phyloP scores from a whole-genome alignment of 2,888 invertebrate species.

The Temnothorax ravouxi region DNA sequence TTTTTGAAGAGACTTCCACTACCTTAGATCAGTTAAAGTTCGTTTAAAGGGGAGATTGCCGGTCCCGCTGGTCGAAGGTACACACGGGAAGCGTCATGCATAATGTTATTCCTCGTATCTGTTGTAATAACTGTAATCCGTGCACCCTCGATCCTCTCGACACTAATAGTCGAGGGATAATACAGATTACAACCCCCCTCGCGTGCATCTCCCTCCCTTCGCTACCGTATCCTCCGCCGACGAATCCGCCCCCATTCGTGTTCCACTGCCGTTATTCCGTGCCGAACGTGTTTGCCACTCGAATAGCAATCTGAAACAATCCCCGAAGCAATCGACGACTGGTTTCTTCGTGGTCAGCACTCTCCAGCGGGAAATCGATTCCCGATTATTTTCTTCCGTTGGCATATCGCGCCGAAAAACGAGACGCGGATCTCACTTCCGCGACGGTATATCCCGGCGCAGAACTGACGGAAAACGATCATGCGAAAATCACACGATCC shows the following conservation, averaged over 20 bases:
- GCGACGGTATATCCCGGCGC: background rate
- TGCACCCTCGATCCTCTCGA: slow-evolving; percentile 82
- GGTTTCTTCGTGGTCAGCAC: slow-evolving; percentile 78
- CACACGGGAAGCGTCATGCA: slow-evolving; percentile 75
- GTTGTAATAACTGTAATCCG: slow-evolving; percentile 83
- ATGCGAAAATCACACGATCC: background rate
- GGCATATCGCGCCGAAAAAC: slow-evolving; percentile 42
- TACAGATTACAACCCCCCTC: slow-evolving; percentile 84
- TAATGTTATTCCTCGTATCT: slow-evolving; percentile 81
- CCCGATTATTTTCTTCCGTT: slow-evolving; percentile 76
- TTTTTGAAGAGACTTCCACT: background rate
- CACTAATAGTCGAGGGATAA: slow-evolving; percentile 85
- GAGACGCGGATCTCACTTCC: slow-evolving; percentile 9
- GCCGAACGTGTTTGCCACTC: slow-evolving; percentile 82
- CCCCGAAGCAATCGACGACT: slow-evolving; percentile 78
- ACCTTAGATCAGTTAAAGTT: slow-evolving; percentile 55
- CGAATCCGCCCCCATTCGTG: slow-evolving; percentile 67
- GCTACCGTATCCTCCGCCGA: slow-evolving; percentile 39
- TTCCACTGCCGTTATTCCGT: slow-evolving; percentile 70
- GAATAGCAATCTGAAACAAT: slow-evolving; percentile 85
- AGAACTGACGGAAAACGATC: slow-evolving; percentile 16
- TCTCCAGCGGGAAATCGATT: slow-evolving; percentile 76
- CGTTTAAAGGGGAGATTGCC: slow-evolving; percentile 69
- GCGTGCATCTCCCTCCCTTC: slow-evolving; percentile 54
- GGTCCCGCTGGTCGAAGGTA: slow-evolving; percentile 40